phyloP scores from a whole-genome alignment of 2,113 vertebrate genomes.

The Brachionichthys hirsutus region DNA sequence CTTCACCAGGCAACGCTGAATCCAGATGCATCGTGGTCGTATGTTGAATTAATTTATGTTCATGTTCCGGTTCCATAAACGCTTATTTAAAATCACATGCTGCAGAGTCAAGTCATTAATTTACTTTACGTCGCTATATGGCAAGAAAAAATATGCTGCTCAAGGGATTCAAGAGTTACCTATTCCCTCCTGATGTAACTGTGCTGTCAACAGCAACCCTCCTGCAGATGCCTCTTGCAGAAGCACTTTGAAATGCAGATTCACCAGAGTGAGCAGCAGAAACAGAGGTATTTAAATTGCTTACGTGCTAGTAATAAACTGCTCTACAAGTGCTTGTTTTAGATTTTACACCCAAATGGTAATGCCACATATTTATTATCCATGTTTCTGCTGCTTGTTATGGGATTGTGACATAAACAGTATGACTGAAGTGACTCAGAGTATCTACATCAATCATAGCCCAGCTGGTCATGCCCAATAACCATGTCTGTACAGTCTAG shows the following conservation, averaged over 20 bases:
- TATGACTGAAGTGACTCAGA: slow-evolving; percentile 19
- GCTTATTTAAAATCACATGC: no score
- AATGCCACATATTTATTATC: slow-evolving; percentile 29
- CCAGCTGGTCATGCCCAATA: slow-evolving; percentile 1
- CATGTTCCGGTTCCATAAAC: no score
- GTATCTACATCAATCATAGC: slow-evolving; percentile 25
- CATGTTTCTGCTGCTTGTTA: slow-evolving; percentile 29
- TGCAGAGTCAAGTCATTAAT: slow-evolving; percentile 7
- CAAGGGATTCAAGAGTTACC: slow-evolving; percentile 45
- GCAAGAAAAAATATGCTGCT: slow-evolving; percentile 45
- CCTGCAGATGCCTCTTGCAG: background rate
- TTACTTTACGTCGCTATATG: slow-evolving; percentile 30
- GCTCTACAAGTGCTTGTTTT: slow-evolving; percentile 2
- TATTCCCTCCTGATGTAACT: background rate
- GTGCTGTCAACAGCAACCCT: slow-evolving; percentile 15
- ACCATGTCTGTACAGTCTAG: slow-evolving; percentile 17
- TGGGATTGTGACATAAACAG: slow-evolving; percentile 41
- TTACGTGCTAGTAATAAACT: slow-evolving; percentile 45
- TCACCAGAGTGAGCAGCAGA: slow-evolving; percentile 2
- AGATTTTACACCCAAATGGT: slow-evolving; percentile 32
- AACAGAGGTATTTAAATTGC: slow-evolving; percentile 33
- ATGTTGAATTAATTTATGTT: no score
- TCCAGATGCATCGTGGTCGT: no score
- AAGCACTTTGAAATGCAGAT: background rate
- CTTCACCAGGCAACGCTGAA: no score